phyloP scores from a whole-genome alignment of 2,888 invertebrate species.

The Drosophila ochracea region DNA sequence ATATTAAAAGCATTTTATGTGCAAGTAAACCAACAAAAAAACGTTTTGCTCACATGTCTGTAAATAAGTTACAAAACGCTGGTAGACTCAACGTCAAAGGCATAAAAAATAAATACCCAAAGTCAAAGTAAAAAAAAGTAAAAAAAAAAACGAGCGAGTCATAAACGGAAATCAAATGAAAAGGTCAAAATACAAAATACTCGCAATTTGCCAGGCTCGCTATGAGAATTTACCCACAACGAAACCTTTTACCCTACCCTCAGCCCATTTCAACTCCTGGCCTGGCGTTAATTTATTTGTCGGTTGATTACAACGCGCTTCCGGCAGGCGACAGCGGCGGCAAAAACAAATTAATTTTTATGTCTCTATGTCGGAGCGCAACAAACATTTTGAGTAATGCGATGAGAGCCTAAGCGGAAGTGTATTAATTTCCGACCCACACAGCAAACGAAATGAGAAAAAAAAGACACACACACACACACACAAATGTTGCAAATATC shows the following conservation, averaged over 20 bases:
- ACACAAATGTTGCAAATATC: constrained; percentile 23
- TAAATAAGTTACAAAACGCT: constrained; percentile 39
- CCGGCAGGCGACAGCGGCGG: constrained; percentile 69
- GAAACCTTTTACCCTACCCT: constrained; percentile 24
- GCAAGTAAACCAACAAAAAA: constrained; percentile 11
- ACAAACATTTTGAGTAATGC: constrained; percentile 70
- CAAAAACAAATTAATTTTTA: constrained; percentile 76
- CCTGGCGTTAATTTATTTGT: constrained; percentile 75
- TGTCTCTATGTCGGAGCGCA: constrained; percentile 56
- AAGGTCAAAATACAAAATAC: constrained; percentile 66
- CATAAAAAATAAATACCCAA: constrained; percentile 43
- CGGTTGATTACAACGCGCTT: constrained; percentile 77
- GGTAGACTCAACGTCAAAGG: constrained; percentile 21
- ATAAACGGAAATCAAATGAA: constrained; percentile 76
- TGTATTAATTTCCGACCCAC: constrained; percentile 72
- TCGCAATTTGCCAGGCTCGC: constrained; percentile 65
- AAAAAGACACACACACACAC: not conserved
- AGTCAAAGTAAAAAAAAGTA: constrained; percentile 18
- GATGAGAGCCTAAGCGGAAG: constrained; percentile 62
- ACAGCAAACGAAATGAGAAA: constrained; percentile 18
- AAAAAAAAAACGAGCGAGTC: constrained; percentile 25
- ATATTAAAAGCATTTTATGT: constrained; percentile 62
- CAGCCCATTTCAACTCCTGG: constrained; percentile 16
- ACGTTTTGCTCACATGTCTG: constrained; percentile 27
- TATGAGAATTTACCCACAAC: constrained; percentile 10